Percentiles rank a stretch among this genome's conserved stretches.
Evolutionary conservation across 2,113 vertebrate species (phyloP).

Genomic region (Aythya baeri): DNA sequence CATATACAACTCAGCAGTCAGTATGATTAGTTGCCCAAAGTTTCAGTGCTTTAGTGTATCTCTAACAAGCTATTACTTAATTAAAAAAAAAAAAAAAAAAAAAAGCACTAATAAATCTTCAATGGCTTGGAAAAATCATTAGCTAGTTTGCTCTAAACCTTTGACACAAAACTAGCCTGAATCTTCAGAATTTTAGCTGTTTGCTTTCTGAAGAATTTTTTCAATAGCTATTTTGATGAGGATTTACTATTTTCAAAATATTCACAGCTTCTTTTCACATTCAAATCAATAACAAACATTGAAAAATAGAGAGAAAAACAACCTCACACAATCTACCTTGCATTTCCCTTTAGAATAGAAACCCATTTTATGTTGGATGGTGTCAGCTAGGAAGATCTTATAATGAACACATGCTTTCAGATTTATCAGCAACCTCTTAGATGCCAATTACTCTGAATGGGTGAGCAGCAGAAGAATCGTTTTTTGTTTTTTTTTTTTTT

Average conservation of each 20-base stretch:
- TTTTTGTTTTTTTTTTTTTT: too few relatives aligned
- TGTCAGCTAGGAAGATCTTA: neutral
- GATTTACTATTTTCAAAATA: conserved; percentile 50
- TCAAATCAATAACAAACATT: conserved; percentile 30
- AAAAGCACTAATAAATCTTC: neutral
- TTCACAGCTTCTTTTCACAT: conserved; percentile 30
- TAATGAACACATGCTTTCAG: neutral
- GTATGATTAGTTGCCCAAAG: conserved; percentile 21
- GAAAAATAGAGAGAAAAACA: conserved; percentile 7
- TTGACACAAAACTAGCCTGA: neutral
- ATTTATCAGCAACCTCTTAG: neutral
- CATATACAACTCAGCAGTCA: neutral
- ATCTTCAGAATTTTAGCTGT: neutral
- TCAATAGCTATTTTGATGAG: neutral
- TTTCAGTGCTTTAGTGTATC: neutral
- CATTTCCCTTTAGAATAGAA: conserved; percentile 15
- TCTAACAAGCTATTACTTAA: conserved; percentile 26
- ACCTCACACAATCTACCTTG: neutral
- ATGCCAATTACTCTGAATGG: neutral
- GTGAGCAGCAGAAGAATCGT: neutral
- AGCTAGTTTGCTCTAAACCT: conserved; percentile 6
- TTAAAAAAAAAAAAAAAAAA: neutral
- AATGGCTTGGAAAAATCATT: conserved; percentile 5
- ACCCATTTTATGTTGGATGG: neutral
- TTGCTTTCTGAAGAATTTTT: conserved; percentile 8